Evolutionary conservation across 2,888 invertebrate species (phyloP), one percentile per base, ranked within the genome.

Genomic region (Pollenia angustigena): DNA sequence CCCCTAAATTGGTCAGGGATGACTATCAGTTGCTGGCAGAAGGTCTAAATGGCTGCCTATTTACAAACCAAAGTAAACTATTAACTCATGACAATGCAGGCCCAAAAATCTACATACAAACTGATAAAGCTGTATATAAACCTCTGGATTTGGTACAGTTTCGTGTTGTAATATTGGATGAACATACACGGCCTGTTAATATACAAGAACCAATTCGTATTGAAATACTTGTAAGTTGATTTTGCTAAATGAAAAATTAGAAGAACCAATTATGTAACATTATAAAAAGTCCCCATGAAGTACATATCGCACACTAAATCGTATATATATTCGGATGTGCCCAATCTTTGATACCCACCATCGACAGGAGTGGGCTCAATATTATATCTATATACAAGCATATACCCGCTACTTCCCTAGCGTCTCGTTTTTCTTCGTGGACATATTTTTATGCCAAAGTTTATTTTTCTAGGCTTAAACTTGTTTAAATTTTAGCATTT

Each of bases 81-180:
- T 1, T 98, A 68, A 94, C 95, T 66, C 97, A 96, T 93, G 95
- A 96, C 60, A 95, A 96, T 87, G 97, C 97, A 91, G 89, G 89
- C 54, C 88, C 90, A 14, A 97, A 97, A 12, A 95, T 98, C 14
- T 97, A 98, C 90, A 95, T 98, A 88, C 98, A 99, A 93, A 98
- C 98, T 0, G 98, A 99, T 93, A 97, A 97, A 93, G 96, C 97
- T 12, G 96, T 98, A 87, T 99, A 99, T 93, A 97, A 98, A 91
- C 98, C 98, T 0, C 96, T 96, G 10, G 96, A 97, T 91, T 95
- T 95, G 88, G 96, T 99, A 40, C 95, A 96, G 92, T 98, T 98
- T 93, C 90, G 93, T 12, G 89, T 97, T 11, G 93, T 98, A 40
- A 95, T 97, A 16, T 94, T 97, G 62, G 96, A 96, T 91, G 95